Base-by-base conservation (phyloP, 2,888 invertebrate genomes). In the Phanerotoma sp. region DNA sequence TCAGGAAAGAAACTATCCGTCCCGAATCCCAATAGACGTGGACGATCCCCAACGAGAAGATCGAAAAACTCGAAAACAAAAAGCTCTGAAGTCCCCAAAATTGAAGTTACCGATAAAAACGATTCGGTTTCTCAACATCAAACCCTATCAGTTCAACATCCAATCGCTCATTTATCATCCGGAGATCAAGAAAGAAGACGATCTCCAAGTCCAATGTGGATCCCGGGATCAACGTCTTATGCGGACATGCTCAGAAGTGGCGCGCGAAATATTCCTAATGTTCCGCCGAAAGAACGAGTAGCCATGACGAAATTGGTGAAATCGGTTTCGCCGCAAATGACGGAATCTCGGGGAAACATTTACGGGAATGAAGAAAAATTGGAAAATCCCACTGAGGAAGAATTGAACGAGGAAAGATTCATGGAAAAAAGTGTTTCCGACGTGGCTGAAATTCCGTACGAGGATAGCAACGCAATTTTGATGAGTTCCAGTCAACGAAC, bases 241-340 rank as follows among this genome's bases (percentile, higher is more conserved):
- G 89, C 92, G 44, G 89, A 90, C 77, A 86, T 92, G 61, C 82
- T 91, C 57, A 83, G 85, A 64, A 89, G 91, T 7, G 45, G 33
- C 38, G 44, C 40, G 13, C 48, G 30, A 32, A 21, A 13, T 16
- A 10, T 10, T n/a, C n/a, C 20, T 38, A 16, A 18, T 18, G 18
- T 54, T n/a, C 35, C 1, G 16, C 13, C 4, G 37, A 3, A 1
- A 1, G 9, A 35, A 11, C 11, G 1, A 21, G 5, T 9, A 10
- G 3, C 13, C 10, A 21, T 10, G 9, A 28, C n/a, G n/a, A n/a
- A n/a, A n/a, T n/a, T n/a, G n/a, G n/a, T n/a, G n/a, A n/a, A n/a
- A n/a, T n/a, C n/a, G n/a, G n/a, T n/a, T n/a, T n/a, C n/a, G n/a
- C n/a, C 49, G n/a, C 38, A 51, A n/a, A 37, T 49, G 28, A 37